These are phyloP conservation scores for Nothoprocta pentlandii DNA, from an alignment of 2,113 vertebrate species.

Conservation along the genomic window DNA sequence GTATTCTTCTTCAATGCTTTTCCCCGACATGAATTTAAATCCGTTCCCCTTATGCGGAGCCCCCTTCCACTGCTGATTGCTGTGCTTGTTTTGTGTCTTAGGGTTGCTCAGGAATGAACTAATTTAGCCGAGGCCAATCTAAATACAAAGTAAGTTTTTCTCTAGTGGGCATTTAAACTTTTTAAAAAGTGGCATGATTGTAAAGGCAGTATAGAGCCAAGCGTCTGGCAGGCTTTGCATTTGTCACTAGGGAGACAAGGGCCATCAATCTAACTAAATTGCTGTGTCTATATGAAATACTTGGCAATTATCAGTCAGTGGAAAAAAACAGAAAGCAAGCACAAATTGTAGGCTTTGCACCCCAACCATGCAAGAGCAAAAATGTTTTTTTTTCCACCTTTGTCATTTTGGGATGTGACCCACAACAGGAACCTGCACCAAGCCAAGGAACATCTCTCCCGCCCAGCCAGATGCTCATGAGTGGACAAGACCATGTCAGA, in stretches of 20 bases:
- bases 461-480: background rate
- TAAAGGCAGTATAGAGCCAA: constrained; percentile 51
- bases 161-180: constrained; percentile 55
- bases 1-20: background rate
- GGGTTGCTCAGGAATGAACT: background rate
- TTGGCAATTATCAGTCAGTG: constrained; percentile 61
- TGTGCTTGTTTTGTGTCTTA: background rate
- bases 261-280: constrained; percentile 62
- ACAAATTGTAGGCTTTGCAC: constrained; percentile 23
- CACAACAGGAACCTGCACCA: fast-evolving
- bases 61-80: background rate
- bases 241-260: constrained; percentile 62
- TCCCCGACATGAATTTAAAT: background rate
- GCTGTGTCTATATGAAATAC: constrained; percentile 57
- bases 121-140: constrained; percentile 44
- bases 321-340: constrained; percentile 58
- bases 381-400: background rate
- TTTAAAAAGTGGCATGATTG: constrained; percentile 37
- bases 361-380: background rate
- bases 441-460: background rate
- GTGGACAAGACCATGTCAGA: background rate
- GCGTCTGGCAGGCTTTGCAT: constrained; percentile 49
- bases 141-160: constrained; percentile 63
- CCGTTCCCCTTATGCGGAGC: background rate
- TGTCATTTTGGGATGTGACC: background rate